phyloP scores from a whole-genome alignment of 2,113 vertebrate genomes.

The Athene noctua region DNA sequence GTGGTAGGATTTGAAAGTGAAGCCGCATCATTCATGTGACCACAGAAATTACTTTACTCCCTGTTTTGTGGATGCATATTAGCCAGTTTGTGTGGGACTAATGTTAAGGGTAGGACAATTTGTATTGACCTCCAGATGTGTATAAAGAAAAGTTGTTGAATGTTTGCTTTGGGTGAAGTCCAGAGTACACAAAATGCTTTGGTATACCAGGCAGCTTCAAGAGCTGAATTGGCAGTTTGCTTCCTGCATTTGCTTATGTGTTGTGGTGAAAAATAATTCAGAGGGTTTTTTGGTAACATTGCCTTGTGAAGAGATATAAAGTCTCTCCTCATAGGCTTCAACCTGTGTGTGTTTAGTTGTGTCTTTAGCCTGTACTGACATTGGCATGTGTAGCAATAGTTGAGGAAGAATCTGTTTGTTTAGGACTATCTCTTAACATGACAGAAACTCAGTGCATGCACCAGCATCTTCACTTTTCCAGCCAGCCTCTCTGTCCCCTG shows the following conservation, averaged over 20 bases:
- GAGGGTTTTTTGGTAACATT: background rate
- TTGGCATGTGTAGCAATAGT: background rate
- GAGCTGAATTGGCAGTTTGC: background rate
- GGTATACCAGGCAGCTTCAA: background rate
- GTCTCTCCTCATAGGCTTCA: background rate
- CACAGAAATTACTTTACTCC: background rate
- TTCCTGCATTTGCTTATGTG: background rate
- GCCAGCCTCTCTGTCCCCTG: background rate
- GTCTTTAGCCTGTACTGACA: background rate
- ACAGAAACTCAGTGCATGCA: background rate
- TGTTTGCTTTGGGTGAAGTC: constrained; percentile 26
- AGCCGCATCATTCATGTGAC: background rate
- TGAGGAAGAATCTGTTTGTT: background rate
- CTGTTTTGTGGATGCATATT: background rate
- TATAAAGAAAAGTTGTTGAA: background rate
- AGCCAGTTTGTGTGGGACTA: background rate
- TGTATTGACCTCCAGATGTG: constrained; percentile 11
- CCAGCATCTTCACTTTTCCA: background rate
- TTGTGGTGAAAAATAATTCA: constrained; percentile 3
- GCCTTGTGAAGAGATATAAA: background rate
- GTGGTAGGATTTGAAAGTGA: constrained; percentile 13
- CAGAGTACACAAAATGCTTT: background rate
- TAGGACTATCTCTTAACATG: background rate
- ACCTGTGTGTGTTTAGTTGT: background rate
- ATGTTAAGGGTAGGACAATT: background rate